These are phyloP conservation scores for Arctocebus calabarensis DNA, from an alignment of 2,797 vertebrate species.

Conservation along the genomic window DNA sequence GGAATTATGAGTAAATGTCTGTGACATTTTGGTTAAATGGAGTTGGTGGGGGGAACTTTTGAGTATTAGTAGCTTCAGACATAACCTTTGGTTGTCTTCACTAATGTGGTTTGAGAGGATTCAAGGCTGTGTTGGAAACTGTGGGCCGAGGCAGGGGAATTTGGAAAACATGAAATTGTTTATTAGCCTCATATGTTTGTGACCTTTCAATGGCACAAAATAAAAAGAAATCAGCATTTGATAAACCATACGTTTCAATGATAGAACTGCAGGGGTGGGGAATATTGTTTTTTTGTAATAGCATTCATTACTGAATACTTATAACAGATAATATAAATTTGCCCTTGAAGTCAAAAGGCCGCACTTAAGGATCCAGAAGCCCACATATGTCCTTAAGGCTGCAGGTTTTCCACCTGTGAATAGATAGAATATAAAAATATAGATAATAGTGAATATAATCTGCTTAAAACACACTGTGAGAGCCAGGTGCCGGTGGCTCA, in stretches of 20 bases:
- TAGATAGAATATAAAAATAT: background rate
- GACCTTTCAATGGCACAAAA: slow-evolving; percentile 37
- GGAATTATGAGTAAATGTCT: slow-evolving; percentile 68
- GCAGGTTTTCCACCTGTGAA: background rate
- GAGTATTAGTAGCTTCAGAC: background rate
- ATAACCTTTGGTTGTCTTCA: slow-evolving; percentile 58
- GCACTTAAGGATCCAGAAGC: too few species aligned
- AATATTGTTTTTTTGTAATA: too few species aligned
- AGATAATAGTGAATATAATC: background rate
- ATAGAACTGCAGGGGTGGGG: background rate
- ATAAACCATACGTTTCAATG: background rate
- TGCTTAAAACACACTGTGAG: background rate
- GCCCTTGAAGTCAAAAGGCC: too few species aligned
- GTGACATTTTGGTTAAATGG: slow-evolving; percentile 67
- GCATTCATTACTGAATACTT: too few species aligned
- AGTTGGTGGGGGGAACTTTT: slow-evolving; percentile 52
- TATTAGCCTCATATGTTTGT: background rate
- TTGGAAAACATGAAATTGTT: slow-evolving; percentile 28
- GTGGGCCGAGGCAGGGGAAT: slow-evolving; percentile 59
- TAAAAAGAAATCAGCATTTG: background rate
- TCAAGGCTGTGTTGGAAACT: background rate
- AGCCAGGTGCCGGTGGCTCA: too few species aligned
- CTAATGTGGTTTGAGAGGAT: slow-evolving; percentile 39
- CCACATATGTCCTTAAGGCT: background rate
- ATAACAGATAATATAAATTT: too few species aligned